Evolutionary conservation across 2,797 vertebrate species (phyloP).

Genomic region (Danionella dracula): DNA sequence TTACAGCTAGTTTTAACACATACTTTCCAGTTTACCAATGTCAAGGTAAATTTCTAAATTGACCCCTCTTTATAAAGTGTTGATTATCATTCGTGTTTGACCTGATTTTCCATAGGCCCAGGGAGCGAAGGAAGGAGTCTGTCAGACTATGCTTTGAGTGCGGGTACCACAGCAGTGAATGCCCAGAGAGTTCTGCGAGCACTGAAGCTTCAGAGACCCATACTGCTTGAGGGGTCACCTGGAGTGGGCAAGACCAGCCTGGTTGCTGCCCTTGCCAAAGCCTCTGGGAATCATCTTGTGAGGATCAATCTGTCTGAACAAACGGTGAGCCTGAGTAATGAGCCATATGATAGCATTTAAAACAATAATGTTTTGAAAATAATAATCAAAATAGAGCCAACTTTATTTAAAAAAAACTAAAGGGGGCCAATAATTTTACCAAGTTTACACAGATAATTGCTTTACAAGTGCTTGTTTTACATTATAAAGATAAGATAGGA

Average conservation of each 20-base stretch:
- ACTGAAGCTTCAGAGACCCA: slow-evolving; percentile 84
- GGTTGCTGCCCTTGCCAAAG: slow-evolving; percentile 87
- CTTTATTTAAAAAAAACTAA: too few species aligned
- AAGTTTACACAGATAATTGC: too few species aligned
- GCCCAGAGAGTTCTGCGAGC: slow-evolving; percentile 87
- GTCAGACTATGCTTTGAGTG: slow-evolving; percentile 81
- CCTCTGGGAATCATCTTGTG: slow-evolving; percentile 87
- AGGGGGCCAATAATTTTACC: too few species aligned
- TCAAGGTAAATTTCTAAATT: too few species aligned
- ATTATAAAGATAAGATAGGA: too few species aligned
- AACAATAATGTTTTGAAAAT: too few species aligned
- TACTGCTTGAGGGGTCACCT: slow-evolving; percentile 92
- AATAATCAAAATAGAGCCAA: too few species aligned
- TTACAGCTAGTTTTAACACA: too few species aligned
- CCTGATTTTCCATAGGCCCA: slow-evolving; percentile 65
- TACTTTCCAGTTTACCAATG: too few species aligned
- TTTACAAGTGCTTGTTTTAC: too few species aligned
- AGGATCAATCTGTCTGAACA: slow-evolving; percentile 97
- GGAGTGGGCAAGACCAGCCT: slow-evolving; percentile 97
- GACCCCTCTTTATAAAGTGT: too few species aligned
- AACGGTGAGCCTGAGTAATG: slow-evolving; percentile 71
- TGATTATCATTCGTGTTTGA: too few species aligned
- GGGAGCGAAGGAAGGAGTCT: slow-evolving; percentile 64
- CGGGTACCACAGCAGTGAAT: slow-evolving; percentile 90
- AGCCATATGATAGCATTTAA: not conserved